Percentiles rank a stretch among this genome's conserved stretches.
These are phyloP conservation scores for Athene noctua DNA, from an alignment of 2,113 vertebrate genomes.

Conservation along the genomic window DNA sequence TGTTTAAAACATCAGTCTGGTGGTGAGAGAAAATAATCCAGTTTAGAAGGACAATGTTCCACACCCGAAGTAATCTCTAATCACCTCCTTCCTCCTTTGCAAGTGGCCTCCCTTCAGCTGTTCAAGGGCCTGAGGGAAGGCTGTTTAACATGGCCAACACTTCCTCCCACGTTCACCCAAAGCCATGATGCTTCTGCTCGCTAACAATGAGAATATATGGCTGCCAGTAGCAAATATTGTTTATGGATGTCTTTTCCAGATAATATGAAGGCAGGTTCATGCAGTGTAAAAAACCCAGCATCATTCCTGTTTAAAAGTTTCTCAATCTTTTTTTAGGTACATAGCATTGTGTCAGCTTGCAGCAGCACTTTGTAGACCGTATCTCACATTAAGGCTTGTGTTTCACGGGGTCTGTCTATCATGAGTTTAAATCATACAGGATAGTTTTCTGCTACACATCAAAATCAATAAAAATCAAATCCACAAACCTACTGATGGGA, in stretches of 20 bases:
- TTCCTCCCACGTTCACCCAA: not conserved
- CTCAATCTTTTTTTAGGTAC: not conserved
- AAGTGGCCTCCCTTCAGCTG: not conserved
- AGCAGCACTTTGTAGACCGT: not conserved
- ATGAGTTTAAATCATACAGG: not conserved
- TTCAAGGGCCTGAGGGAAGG: not conserved
- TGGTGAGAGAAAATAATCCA: not conserved
- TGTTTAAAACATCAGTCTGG: not conserved
- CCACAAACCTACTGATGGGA: not conserved
- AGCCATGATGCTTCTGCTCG: not conserved
- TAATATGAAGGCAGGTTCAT: not conserved
- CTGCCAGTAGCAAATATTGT: not conserved
- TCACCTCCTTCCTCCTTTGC: not conserved
- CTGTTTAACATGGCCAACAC: rapidly evolving
- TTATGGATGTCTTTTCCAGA: not conserved
- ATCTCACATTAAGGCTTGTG: not conserved
- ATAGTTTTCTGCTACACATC: not conserved
- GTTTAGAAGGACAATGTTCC: not conserved
- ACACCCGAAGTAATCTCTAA: not conserved
- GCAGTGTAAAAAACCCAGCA: not conserved
- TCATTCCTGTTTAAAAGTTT: not conserved
- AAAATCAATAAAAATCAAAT: constrained; percentile 24
- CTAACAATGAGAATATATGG: not conserved
- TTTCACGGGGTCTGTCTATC: not conserved
- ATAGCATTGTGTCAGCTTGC: not conserved